Base-by-base conservation (phyloP, 2,113 vertebrate species). In the Syngnathus typhle region DNA sequence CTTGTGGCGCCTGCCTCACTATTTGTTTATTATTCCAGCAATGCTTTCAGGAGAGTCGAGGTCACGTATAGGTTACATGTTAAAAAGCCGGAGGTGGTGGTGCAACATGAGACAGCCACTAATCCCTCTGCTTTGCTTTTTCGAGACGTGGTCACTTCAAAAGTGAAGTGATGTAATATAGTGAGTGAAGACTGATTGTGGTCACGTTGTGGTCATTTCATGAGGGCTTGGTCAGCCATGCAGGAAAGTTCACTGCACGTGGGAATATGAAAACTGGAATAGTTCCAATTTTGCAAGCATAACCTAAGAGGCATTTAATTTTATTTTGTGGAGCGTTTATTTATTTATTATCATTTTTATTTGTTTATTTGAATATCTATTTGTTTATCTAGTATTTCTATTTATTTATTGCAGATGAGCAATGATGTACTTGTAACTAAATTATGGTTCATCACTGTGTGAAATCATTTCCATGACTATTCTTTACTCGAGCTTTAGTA, bases 11-110 rank as follows among this genome's bases (percentile, higher is more conserved):
- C 19, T 37, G 64, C 51, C 63, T 62, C 74, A 69, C 8, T 8
- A n/a, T 52, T 2, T 8, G 5, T 60, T 32, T 32, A 32, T 60
- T 60, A 19, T 77, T 77, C 27, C 77, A 83, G 73, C 72, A 79
- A 76, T 69, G 66, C 46, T 77, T 11, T 46, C 16, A 66, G 75
- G 54, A 79, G 65, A 72, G 38, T 54, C 68, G 77, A 76, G 81
- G 80, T 83, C 77, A 80, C 37, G 18, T 59, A 49, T 1, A 37
- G 71, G 78, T 77, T 70, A 76, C 58, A 32, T 54, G 58, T 55
- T n/a, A 55, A 41, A 67, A 62, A 55, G 47, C 47, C 59, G 43
- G 46, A 70, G 67, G 39, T 51, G 60, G 65, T 76, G 56, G 38
- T 63, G 72, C 61, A 75, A 75, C 46, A 67, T 52, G 54, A 78